Percentiles rank a stretch among this genome's conserved stretches.
phyloP scores from a whole-genome alignment of 1,140 invertebrate genomes.

The Megalonaias nervosa region DNA sequence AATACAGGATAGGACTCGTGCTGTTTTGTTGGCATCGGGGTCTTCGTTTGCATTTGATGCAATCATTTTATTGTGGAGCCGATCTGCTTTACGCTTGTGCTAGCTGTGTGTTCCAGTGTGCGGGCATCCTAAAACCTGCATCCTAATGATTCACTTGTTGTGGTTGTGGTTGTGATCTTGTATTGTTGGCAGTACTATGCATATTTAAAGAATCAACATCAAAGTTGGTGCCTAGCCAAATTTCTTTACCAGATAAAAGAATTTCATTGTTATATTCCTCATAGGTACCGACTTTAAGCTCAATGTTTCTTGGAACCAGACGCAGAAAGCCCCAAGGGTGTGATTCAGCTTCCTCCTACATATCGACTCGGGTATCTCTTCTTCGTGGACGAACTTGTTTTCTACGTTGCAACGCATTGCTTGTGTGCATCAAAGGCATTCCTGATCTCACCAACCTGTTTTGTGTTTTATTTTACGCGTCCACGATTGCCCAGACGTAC shows the following conservation, averaged over 20 bases:
- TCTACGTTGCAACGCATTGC: constrained; percentile 15
- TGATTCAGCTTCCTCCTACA: constrained; percentile 20
- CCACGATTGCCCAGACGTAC: constrained; percentile 7
- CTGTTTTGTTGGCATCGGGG: too few relatives aligned
- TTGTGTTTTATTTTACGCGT: constrained; percentile 24
- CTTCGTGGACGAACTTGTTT: constrained; percentile 5
- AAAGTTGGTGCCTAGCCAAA: constrained; percentile 7
- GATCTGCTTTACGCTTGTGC: too few relatives aligned
- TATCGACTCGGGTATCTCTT: constrained; percentile 14
- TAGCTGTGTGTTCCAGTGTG: neutral
- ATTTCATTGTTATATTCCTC: constrained; percentile 16
- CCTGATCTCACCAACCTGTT: constrained; percentile 2
- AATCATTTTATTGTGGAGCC: neutral
- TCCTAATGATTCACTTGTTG: neutral
- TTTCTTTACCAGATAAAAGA: constrained; percentile 16
- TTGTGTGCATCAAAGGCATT: constrained; percentile 26
- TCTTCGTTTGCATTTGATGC: too few relatives aligned
- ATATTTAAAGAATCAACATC: neutral
- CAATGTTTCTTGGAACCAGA: constrained; percentile 15
- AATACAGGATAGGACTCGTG: neutral
- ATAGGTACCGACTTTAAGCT: neutral
- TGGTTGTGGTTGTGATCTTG: neutral
- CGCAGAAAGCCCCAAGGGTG: constrained; percentile 2
- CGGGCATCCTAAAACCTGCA: neutral
- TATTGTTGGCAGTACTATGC: neutral